Evolutionary conservation across 2,113 vertebrate genomes (phyloP), one percentile per base, ranked within the genome.

Genomic region (Calidris pugnax): DNA sequence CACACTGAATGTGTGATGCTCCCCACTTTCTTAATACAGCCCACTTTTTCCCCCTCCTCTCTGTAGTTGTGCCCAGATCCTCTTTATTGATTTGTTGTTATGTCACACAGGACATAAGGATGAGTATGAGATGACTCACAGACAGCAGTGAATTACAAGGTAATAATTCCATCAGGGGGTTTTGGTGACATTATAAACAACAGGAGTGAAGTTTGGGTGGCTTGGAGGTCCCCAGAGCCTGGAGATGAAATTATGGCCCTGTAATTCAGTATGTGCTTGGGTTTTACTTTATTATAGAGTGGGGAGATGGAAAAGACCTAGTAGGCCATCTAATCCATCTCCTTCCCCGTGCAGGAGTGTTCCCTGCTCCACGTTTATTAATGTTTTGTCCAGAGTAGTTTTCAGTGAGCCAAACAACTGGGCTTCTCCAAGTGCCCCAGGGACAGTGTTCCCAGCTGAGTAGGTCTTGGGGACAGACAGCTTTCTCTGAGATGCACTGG

Each of bases 211-310:
- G 59, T 91, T 90, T 93, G 86, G 91, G 93, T 94, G 95, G 41
- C 82, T 96, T 81, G 87, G 81, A 89, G 68, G 48, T 97, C 85
- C 62, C 74, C 57, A 53, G 56, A 91, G 90, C 68, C 63, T 93
- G 85, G 67, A 86, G 89, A 60, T 95, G 75, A 90, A 96, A 91
- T 96, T 91, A 96, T 80, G 62, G 67, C 89, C 56, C 57, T 80
- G 94, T 95, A 95, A 97, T 97, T 97, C 94, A 95, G 48, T 24
- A 17, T 89, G 60, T 94, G 80, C 74, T 97, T 96, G 90, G 19
- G 45, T 76, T 93, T 90, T 91, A 32, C 69, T 93, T 90, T 92
- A 96, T 97, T 94, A 93, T 45, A 80, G 89, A 94, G 64, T 37
- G 45, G 33, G 86, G 73, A 96, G 93, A 95, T 96, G 89, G 86